Percentiles rank a stretch among this genome's conserved stretches.
phyloP scores from a whole-genome alignment of 2,797 vertebrate species.

The Periparus ater region DNA sequence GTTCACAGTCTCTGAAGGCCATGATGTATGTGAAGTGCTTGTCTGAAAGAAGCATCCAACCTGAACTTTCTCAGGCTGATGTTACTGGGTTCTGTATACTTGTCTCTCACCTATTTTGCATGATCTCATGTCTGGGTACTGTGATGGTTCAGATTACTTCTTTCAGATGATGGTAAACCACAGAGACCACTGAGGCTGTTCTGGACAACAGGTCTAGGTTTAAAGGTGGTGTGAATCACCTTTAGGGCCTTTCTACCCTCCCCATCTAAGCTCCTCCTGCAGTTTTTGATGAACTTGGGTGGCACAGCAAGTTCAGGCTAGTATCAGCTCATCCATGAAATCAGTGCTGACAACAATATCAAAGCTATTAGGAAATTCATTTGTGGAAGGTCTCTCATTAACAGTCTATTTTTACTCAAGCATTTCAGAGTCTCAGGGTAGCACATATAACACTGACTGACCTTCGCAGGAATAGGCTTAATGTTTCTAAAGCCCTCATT shows the following conservation, averaged over 20 bases:
- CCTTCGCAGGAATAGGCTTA: neutral
- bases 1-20: conserved; percentile 61
- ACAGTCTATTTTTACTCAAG: conserved; percentile 21
- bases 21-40: conserved; percentile 31
- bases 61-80: conserved; percentile 46
- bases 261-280: neutral
- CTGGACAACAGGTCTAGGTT: conserved; percentile 16
- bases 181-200: conserved; percentile 18
- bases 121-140: conserved; percentile 5
- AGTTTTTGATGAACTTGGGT: conserved; percentile 35
- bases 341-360: conserved; percentile 43
- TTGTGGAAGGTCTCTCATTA: conserved; percentile 3
- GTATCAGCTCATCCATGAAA: conserved; percentile 58
- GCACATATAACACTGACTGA: neutral
- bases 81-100: neutral
- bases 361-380: conserved; percentile 35
- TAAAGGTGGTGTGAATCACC: neutral
- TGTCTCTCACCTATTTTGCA: conserved; percentile 9
- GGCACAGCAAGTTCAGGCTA: conserved; percentile 49
- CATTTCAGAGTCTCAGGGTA: neutral
- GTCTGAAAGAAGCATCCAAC: conserved; percentile 33
- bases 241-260: neutral
- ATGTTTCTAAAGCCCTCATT: neutral
- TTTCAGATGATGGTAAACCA: conserved; percentile 53
- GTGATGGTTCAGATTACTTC: conserved; percentile 24